phyloP scores from a whole-genome alignment of 2,797 vertebrate genomes.

The Decapterus maruadsi region DNA sequence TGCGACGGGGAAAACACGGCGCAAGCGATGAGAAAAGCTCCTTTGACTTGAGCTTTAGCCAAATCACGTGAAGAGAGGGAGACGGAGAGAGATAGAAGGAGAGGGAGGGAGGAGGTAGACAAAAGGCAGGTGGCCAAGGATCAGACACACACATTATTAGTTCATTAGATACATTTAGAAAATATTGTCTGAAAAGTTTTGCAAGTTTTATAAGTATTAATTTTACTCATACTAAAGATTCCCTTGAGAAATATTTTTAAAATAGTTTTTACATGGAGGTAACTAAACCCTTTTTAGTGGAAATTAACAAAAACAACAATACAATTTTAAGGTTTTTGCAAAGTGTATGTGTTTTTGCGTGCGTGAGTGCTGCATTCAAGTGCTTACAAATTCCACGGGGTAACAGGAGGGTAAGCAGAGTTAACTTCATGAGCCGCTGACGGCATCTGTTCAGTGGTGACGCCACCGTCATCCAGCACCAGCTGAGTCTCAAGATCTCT shows the following conservation, averaged over 20 bases:
- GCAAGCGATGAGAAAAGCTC: slow-evolving; percentile 72
- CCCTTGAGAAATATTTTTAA: neutral
- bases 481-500: slow-evolving; percentile 8
- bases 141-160: slow-evolving; percentile 22
- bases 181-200: neutral
- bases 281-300: neutral
- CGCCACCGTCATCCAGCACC: slow-evolving; percentile 31
- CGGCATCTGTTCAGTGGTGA: slow-evolving; percentile 69
- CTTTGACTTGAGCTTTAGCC: slow-evolving; percentile 72
- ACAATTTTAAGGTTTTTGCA: neutral
- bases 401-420: slow-evolving; percentile 58
- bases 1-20: slow-evolving; percentile 39
- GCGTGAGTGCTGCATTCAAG: neutral
- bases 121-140: slow-evolving; percentile 59
- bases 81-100: slow-evolving; percentile 33
- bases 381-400: slow-evolving; percentile 16
- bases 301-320: too few relatives aligned
- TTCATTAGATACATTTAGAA: neutral
- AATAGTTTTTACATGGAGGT: too few relatives aligned
- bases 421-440: slow-evolving; percentile 70
- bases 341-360: neutral
- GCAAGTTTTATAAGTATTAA: neutral
- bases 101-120: slow-evolving; percentile 36
- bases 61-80: slow-evolving; percentile 68
- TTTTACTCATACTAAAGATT: neutral